Evolutionary conservation across 2,113 vertebrate species (phyloP), one percentile per base, ranked within the genome.

Genomic region (Ivindomyrus marchei): DNA sequence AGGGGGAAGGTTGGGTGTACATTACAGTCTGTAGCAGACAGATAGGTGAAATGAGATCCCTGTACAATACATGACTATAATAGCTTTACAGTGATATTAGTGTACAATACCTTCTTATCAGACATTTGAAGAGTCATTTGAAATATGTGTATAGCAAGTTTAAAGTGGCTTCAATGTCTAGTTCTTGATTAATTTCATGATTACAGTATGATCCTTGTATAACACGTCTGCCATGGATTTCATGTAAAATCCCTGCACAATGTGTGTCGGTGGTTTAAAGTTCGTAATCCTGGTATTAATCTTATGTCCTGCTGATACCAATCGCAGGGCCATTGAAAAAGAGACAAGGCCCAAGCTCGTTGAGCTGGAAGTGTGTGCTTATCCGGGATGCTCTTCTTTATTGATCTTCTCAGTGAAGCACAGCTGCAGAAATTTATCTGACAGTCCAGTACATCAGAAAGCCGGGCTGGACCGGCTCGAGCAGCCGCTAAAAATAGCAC

Each of bases 331-430:
- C 80, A 47, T 47, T 84, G 31, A 85, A 24, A 46, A 47, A 47
- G 45, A 47, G 83, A 47, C 42, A 85, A 85, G 45, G 36, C 19
- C 21, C 83, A 47, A 87, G 46, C 49, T 27, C n/a, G n/a, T 87
- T 36, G 49, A 27, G n/a, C 49, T 53, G 49, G 83, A 46, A 45
- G 49, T 87, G 85, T 50, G 24, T 87, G 49, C 85, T 87, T 87
- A 53, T 46, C 49, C 49, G 13, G 24, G n/a, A 52, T 15, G 85
- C 85, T 53, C 85, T 15, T 27, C 49, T 36, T 11, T 87, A 87
- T 85, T 85, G 83, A 85, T 85, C 83, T 47, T 85, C 83, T 85
- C 42, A 24, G 83, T 85, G 83, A 85, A 85, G 83, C 9, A n/a
- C 83, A 42, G 42, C 83, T 85, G 45, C 45, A 85, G 21, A 85